A percentile compares a stretch with the other conserved stretches of the same genome.
Conservation (phyloP, 2,888 invertebrate genomes). For the Melanophora roralis region DNA sequence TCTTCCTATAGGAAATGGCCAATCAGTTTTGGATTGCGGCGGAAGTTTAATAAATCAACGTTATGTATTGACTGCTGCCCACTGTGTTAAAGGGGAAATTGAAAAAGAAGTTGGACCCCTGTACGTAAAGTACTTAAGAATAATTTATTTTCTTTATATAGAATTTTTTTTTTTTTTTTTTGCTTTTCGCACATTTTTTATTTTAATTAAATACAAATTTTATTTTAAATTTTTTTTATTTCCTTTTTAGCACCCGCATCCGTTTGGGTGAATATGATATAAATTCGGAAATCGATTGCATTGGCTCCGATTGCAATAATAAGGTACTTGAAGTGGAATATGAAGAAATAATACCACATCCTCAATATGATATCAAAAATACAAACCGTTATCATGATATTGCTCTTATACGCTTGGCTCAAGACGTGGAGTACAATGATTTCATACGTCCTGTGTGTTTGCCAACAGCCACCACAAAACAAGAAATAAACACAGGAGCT, state of each 20-base stretch:
- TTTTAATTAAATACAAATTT: not conserved
- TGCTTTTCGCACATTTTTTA: too few species aligned
- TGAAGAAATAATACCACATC: conserved; percentile 82
- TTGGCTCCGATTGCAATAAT: conserved; percentile 80
- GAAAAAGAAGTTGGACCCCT: conserved; percentile 78
- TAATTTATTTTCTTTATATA: too few species aligned
- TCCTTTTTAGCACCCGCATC: conserved; percentile 65
- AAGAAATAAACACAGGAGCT: conserved; percentile 73
- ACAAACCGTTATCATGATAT: conserved; percentile 83
- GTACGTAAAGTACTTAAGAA: conserved; percentile 75
- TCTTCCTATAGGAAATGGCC: conserved; percentile 64
- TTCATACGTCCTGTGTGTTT: conserved; percentile 82
- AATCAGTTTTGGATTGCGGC: conserved; percentile 79
- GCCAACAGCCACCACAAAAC: conserved; percentile 74
- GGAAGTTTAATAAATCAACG: conserved; percentile 83
- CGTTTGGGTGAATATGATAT: conserved; percentile 75
- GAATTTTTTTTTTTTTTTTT: too few species aligned
- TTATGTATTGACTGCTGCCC: conserved; percentile 81
- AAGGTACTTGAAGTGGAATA: conserved; percentile 80
- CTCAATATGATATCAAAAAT: conserved; percentile 79
- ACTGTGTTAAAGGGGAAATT: conserved; percentile 80
- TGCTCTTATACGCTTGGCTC: conserved; percentile 82
- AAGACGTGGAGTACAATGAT: conserved; percentile 79
- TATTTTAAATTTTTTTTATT: not conserved
- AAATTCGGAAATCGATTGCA: conserved; percentile 72